Evolutionary conservation across 2,888 invertebrate species (phyloP).

Genomic region (Drosophila affinis): DNA sequence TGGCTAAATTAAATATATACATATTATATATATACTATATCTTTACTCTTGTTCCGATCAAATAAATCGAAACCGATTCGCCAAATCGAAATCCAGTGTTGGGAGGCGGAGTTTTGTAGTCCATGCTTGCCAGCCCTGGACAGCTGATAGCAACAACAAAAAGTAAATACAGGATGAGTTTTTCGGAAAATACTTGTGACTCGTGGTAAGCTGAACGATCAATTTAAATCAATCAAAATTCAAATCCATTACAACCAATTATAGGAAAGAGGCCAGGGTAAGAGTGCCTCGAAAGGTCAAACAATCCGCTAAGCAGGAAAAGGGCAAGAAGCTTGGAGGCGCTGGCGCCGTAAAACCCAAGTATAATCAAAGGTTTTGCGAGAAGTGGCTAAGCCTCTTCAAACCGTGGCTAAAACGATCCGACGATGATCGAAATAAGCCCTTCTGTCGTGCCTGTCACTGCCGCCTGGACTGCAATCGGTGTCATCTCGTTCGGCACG

Average conservation of each 20-base stretch:
- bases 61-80: not conserved
- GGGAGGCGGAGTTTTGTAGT: not conserved
- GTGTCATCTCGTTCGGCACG: conserved; percentile 81
- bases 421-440: conserved; percentile 77
- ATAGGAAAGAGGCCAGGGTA: conserved; percentile 78
- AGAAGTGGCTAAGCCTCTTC: conserved; percentile 81
- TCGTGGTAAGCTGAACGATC: conserved; percentile 70
- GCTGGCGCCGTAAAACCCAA: conserved; percentile 60
- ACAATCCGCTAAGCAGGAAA: conserved; percentile 38
- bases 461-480: conserved; percentile 81
- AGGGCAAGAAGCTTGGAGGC: conserved; percentile 38
- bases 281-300: conserved; percentile 55
- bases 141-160: conserved; percentile 22
- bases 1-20: no score
- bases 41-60: not conserved
- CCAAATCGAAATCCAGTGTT: not conserved
- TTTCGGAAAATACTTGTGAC: conserved; percentile 80
- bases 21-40: no score
- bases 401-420: conserved; percentile 80
- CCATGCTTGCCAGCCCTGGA: not conserved
- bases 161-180: conserved; percentile 65
- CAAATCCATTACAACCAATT: not conserved
- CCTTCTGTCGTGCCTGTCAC: conserved; percentile 81
- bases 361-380: conserved; percentile 81
- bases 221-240: no score